A percentile compares a stretch with the other conserved stretches of the same genome.
Conservation (phyloP, 2,888 invertebrate genomes). For the Germaria angustata region DNA sequence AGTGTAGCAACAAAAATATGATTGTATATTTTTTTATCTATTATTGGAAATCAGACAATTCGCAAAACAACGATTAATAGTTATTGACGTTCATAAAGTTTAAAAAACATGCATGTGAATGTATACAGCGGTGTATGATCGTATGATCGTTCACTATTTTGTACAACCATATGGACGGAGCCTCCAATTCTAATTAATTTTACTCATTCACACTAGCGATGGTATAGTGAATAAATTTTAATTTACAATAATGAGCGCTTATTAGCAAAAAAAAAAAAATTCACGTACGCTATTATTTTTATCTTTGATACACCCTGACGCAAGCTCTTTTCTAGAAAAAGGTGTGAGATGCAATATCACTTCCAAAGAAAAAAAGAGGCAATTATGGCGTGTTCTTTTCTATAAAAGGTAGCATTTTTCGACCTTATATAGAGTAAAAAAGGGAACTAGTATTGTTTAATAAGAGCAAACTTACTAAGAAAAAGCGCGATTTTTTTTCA, state of each 20-base stretch:
- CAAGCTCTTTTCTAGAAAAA: no score
- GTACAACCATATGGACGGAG: constrained; percentile 30
- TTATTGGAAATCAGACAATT: constrained; percentile 63
- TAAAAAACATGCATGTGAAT: background rate
- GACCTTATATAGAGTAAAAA: no score
- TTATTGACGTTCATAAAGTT: constrained; percentile 55
- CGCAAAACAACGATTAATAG: constrained; percentile 59
- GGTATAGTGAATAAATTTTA: background rate
- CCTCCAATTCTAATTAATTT: constrained; percentile 54
- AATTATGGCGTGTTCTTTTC: no score
- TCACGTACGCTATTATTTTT: no score
- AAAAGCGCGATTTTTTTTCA: no score
- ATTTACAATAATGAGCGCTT: background rate
- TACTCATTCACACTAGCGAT: constrained; percentile 4
- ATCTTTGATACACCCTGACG: no score
- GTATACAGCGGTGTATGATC: background rate
- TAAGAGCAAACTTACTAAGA: no score
- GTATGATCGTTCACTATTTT: background rate
- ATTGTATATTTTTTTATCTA: constrained; percentile 46
- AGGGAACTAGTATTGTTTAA: no score
- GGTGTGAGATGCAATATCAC: no score
- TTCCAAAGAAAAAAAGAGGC: no score
- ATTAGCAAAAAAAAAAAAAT: no score
- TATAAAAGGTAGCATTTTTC: no score
- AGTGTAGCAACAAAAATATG: constrained; percentile 20